Percentiles rank a stretch among this genome's conserved stretches.
Evolutionary conservation across 2,113 vertebrate species (phyloP).

Genomic region (Sporophila hypoxantha): DNA sequence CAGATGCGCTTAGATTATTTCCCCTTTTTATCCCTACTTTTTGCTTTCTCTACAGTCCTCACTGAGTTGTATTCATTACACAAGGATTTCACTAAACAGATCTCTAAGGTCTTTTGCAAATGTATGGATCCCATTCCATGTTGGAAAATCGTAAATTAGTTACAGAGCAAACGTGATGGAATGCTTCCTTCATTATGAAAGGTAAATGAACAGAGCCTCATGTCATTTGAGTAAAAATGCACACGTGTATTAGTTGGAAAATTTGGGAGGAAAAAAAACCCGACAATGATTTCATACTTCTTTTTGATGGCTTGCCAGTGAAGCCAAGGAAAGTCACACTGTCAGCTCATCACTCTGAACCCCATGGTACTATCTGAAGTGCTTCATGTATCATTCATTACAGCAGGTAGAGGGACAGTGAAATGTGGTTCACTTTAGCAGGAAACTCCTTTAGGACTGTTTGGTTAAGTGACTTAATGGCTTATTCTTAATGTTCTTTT

Average conservation of each 20-base stretch:
- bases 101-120: not conserved
- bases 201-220: not conserved
- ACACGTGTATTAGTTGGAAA: not conserved
- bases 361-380: slow-evolving; percentile 50
- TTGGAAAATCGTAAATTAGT: not conserved
- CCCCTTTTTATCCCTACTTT: not conserved
- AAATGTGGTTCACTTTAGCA: slow-evolving; percentile 53
- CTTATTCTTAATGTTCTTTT: slow-evolving; percentile 62
- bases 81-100: not conserved
- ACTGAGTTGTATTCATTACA: not conserved
- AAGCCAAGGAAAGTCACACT: slow-evolving; percentile 24
- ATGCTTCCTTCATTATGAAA: not conserved
- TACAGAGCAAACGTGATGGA: not conserved
- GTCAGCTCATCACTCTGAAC: slow-evolving; percentile 43
- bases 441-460: slow-evolving; percentile 57
- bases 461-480: slow-evolving; percentile 66
- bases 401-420: slow-evolving; percentile 48
- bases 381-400: slow-evolving; percentile 65
- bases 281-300: not conserved
- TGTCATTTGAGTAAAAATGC: not conserved
- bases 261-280: not conserved
- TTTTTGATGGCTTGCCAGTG: slow-evolving; percentile 11
- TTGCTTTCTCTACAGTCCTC: not conserved
- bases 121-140: not conserved
- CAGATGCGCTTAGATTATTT: not conserved